Base-by-base conservation (phyloP, 2,888 invertebrate genomes). In the Embidobia sp. region DNA sequence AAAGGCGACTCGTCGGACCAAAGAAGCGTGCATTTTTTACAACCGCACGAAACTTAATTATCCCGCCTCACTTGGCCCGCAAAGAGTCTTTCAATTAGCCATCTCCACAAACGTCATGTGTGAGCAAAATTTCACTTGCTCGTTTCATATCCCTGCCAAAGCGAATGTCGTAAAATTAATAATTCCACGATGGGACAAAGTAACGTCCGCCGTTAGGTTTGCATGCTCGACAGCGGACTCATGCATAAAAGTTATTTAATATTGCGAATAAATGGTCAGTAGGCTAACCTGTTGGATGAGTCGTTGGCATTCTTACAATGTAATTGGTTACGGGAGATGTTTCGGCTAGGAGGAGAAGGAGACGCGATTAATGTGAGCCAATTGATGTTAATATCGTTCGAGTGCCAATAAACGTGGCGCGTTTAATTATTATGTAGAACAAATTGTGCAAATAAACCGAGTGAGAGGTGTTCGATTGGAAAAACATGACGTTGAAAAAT, bases 391-490 rank as follows among this genome's bases (percentile, higher is more conserved):
- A 67, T 51, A 70, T 70, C 59, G 69, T 29, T 11, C 19, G 69
- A 57, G 40, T 49, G 48, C 48, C 40, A 31, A 42, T 37, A 55
- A 57, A 44, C 44, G 48, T 49, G 18, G 27, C 57, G 19, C 15
- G 22, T 67, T 67, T 67, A 67, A 67, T 67, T 67, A 67, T 57
- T 67, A 67, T 67, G 67, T 67, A 57, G 67, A 67, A 67, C 67
- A 67, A 67, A 67, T 67, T 67, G 67, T 67, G 67, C 48, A 57
- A 67, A 67, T 57, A 67, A 67, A 40, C 40, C 10, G 29, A 40
- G 37, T 18, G 29, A 66, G 44, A 66, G 64, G 40, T 51, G 31
- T 63, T 63, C 22, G 33, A 11, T 35, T 53, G 53, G 19, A 37
- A 37, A 66, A 66, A 27, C 46, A 27, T 13, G 37, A 35, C 44